Conservation (phyloP, 1,140 invertebrate species). For the Marisa cornuarietis region DNA sequence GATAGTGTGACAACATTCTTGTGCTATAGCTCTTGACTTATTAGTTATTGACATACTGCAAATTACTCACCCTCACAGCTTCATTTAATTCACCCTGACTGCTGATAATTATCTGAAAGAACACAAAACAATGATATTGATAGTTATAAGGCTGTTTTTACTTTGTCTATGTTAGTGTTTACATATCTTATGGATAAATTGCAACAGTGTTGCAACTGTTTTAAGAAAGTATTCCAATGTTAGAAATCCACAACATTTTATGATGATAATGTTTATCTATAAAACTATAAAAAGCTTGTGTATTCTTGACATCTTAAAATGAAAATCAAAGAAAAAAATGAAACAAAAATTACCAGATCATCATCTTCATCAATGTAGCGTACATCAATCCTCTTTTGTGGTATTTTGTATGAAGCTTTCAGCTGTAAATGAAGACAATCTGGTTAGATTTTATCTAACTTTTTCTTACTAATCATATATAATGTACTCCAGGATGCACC, state of each 20-base stretch:
- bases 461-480: no score
- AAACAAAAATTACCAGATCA: constrained; percentile 39
- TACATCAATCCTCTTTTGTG: constrained; percentile 31
- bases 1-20: no score
- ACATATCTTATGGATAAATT: no score
- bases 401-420: constrained; percentile 40
- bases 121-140: constrained; percentile 3
- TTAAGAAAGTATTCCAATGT: no score
- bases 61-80: constrained; percentile 45
- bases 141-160: neutral
- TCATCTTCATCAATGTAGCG: constrained; percentile 46
- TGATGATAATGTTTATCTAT: no score
- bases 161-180: no score
- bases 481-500: no score
- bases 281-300: no score
- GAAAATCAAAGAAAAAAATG: neutral
- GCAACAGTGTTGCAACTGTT: no score
- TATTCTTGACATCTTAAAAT: no score
- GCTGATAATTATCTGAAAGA: constrained; percentile 41
- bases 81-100: constrained; percentile 49
- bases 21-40: neutral
- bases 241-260: no score
- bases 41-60: neutral
- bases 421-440: constrained; percentile 35
- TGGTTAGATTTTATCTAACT: no score